Evolutionary conservation across 2,113 vertebrate genomes (phyloP), one percentile per base, ranked within the genome.

Genomic region (Lasiurus cinereus): DNA sequence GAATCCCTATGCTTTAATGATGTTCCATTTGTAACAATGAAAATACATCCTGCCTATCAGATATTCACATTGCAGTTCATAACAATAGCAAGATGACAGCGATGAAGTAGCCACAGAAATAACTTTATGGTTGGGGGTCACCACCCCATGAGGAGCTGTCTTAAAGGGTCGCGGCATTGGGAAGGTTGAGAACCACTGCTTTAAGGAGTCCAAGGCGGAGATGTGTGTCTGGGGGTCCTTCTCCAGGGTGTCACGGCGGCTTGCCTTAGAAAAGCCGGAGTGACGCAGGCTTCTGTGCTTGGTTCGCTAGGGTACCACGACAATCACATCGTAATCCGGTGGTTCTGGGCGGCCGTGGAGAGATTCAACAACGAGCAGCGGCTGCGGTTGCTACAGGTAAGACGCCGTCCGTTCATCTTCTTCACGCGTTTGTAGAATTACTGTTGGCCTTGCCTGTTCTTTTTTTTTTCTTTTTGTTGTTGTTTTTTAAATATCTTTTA

Each of bases 291-390:
- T 18, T 78, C 84, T 21, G 8, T 88, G 83, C 10, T 97, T 98
- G 50, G 16, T 97, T 95, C 76, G 62, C 94, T 98, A 99, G 99
- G 99, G 88, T 99, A 99, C 97, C 99, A 99, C 97, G 99, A 99
- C 98, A 99, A 99, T 98, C 99, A 99, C 97, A 99, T 99, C 83
- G 99, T 99, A 94, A 99, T 99, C 94, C 99, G 99, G 97, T 99
- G 99, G 99, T 99, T 99, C 98, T 99, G 99, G 99, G 99, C 99
- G 46, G 99, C 99, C 78, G 99, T 99, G 96, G 99, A 99, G 97
- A 99, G 99, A 96, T 99, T 99, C 98, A 99, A 99, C 98, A 99
- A 99, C 91, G 99, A 99, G 96, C 99, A 99, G 96, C 99, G 99
- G 93, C 98, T 99, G 19, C 98, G 99, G 97, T 98, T 99, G 96